Evolutionary conservation across 1,140 invertebrate genomes (phyloP).

Genomic region (Pantala flavescens): DNA sequence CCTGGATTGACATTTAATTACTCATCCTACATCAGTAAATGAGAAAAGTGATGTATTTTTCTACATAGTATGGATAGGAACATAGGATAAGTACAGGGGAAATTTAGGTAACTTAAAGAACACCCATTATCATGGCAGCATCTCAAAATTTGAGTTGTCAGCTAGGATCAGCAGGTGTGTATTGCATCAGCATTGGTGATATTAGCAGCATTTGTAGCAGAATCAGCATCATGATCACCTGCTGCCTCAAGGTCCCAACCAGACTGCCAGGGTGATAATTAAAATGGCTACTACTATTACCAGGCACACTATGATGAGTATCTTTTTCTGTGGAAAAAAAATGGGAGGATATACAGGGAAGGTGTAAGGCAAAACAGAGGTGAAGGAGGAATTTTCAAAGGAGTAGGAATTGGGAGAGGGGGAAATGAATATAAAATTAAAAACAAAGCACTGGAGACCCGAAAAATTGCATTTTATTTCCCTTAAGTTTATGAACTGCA

Average conservation of each 20-base stretch:
- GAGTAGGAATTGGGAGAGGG: constrained; percentile 21
- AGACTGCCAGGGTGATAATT: background rate
- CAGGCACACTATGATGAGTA: constrained; percentile 71
- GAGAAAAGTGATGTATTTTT: no score
- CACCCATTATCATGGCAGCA: background rate
- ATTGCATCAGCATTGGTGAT: background rate
- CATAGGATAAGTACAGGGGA: background rate
- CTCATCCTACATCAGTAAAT: no score
- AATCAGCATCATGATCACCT: background rate
- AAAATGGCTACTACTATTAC: constrained; percentile 35
- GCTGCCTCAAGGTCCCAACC: background rate
- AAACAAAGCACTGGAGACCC: constrained; percentile 11
- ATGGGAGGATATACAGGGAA: constrained; percentile 30
- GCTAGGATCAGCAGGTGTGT: background rate
- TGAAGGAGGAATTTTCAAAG: constrained; percentile 21
- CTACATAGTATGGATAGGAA: background rate
- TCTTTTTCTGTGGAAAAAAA: constrained; percentile 76
- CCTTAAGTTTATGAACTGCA: background rate
- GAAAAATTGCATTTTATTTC: background rate
- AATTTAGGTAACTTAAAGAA: background rate
- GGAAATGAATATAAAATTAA: constrained; percentile 25
- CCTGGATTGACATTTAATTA: no score
- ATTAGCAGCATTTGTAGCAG: background rate
- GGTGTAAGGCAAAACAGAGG: constrained; percentile 18
- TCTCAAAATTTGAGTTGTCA: background rate